Evolutionary conservation across 2,888 invertebrate species (phyloP).

Genomic region (Lucinisca nassula): DNA sequence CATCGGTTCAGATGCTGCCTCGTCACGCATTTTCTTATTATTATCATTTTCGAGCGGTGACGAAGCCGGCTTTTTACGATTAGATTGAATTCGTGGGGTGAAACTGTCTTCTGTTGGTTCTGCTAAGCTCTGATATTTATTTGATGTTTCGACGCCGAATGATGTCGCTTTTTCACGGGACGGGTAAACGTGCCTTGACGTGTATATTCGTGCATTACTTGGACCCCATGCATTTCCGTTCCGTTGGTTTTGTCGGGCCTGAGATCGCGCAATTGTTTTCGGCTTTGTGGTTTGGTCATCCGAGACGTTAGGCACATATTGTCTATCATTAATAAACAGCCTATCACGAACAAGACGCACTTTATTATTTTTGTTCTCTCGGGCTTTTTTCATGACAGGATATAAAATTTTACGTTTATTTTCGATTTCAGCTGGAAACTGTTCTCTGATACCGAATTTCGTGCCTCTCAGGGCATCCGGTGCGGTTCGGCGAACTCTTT

Average conservation of each 20-base stretch:
- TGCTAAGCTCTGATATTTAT: not conserved
- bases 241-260: not conserved
- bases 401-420: not conserved
- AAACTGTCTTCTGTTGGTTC: not conserved
- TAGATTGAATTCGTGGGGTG: not conserved
- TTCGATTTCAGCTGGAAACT: slow-evolving; percentile 10
- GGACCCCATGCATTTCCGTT: not conserved
- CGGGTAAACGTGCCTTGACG: no score
- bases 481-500: not conserved
- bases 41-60: not conserved
- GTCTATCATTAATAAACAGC: not conserved
- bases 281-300: not conserved
- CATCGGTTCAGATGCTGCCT: not conserved
- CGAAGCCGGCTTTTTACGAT: not conserved
- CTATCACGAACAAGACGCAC: not conserved
- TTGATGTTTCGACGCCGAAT: not conserved
- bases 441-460: not conserved
- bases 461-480: not conserved
- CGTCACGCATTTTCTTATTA: not conserved
- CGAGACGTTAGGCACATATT: not conserved
- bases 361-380: not conserved
- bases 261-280: not conserved
- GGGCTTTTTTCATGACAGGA: not conserved
- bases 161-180: not conserved
- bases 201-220: not conserved